Evolutionary conservation across 2,113 vertebrate species (phyloP).

Genomic region (Amazona vittata): DNA sequence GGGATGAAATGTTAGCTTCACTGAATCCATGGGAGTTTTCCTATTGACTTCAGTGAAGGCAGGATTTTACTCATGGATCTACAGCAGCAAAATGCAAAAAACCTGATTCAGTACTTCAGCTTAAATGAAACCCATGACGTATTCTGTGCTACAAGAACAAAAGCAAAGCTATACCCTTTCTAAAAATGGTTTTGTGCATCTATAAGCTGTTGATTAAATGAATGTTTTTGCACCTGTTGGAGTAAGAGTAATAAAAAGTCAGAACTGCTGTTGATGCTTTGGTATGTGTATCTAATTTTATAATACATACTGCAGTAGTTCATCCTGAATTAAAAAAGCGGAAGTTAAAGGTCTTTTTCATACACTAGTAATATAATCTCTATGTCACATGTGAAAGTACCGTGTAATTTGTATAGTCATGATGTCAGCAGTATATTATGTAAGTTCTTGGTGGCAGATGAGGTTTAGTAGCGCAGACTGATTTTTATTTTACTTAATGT

Average conservation of each 20-base stretch:
- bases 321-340: constrained; percentile 54
- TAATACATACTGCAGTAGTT: constrained; percentile 25
- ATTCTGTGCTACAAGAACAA: background rate
- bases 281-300: constrained; percentile 45
- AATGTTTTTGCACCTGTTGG: constrained; percentile 59
- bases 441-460: constrained; percentile 68
- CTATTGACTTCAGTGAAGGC: background rate
- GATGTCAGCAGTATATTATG: constrained; percentile 74
- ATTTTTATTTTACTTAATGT: constrained; percentile 48
- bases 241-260: constrained; percentile 58
- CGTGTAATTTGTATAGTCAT: constrained; percentile 69
- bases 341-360: constrained; percentile 64
- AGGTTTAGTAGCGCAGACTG: constrained; percentile 42
- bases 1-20: background rate
- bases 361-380: constrained; percentile 64
- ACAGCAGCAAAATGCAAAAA: constrained; percentile 39
- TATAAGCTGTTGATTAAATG: background rate
- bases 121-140: background rate
- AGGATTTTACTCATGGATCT: constrained; percentile 12
- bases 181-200: background rate
- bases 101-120: constrained; percentile 50
- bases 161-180: constrained; percentile 19
- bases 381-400: constrained; percentile 71
- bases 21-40: constrained; percentile 24
- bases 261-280: background rate